Conservation (phyloP, 1,140 invertebrate species). For the Platyura marginata region DNA sequence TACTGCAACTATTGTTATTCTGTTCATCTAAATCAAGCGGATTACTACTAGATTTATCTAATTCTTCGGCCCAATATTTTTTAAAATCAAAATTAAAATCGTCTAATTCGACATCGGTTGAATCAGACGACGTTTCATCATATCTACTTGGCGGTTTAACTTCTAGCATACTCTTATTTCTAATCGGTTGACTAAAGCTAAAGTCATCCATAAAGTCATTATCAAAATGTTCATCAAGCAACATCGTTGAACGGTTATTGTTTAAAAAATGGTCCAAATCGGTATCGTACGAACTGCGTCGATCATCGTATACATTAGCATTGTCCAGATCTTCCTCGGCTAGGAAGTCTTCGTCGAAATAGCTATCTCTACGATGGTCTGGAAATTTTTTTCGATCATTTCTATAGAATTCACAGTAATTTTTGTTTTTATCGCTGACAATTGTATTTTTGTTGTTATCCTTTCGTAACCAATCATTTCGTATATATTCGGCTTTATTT, state of each 20-base stretch:
- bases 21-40: background rate
- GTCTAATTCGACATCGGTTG: constrained; percentile 22
- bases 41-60: background rate
- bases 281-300: constrained; percentile 13
- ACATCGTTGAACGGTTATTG: constrained; percentile 17
- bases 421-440: too few relatives aligned
- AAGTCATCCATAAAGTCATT: constrained; percentile 10
- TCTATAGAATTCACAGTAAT: too few relatives aligned
- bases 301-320: background rate
- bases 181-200: constrained; percentile 9
- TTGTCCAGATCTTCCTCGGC: background rate
- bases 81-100: constrained; percentile 24
- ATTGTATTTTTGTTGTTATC: too few relatives aligned
- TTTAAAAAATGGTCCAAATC: constrained; percentile 22
- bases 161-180: constrained; percentile 21
- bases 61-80: constrained; percentile 4
- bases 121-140: constrained; percentile 22
- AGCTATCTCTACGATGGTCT: background rate
- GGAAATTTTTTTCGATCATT: too few relatives aligned
- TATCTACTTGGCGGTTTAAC: constrained; percentile 18
- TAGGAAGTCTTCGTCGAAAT: background rate
- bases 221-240: constrained; percentile 22
- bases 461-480: background rate
- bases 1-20: background rate
- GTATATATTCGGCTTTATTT: background rate